Evolutionary conservation across 2,888 invertebrate genomes (phyloP), one percentile per base, ranked within the genome.

Genomic region (Drosophila antonietae): DNA sequence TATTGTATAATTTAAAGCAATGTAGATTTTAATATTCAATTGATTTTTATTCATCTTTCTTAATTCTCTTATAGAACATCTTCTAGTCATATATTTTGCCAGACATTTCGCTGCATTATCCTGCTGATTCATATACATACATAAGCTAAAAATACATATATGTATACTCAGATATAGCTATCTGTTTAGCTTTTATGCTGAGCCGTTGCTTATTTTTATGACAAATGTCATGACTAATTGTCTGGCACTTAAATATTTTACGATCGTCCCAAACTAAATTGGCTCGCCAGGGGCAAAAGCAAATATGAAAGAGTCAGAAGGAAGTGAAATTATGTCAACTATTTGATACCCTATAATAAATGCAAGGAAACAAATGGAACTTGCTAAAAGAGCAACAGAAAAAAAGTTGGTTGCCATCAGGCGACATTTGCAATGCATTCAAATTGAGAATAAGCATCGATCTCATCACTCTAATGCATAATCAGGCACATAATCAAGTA

Each of bases 221-320:
- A 75, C 72, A 82, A 87, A 73, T 82, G 71, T 73, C 73, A 78
- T 85, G 82, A 78, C 89, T 88, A 86, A 88, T 86, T 86, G 85
- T 80, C 73, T 53, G 80, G 74, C 88, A 84, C 80, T 80, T 75
- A 86, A 83, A 74, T 60, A 66, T 63, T 78, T 77, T 84, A 79
- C 55, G 77, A 69, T 73, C 68, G 44, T 56, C 62, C 46, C 69
- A 68, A 73, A 49, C 59, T 46, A 78, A 73, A 56, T 67, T 78
- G 68, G 73, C 43, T 37, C 63, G 35, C 58, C 59, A 63, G 60
- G 35, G 53, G 28, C 53, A 31, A 51, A 53, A 52, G 20, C 39
- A 23, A 64, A 56, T 63, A 59, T 56, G 62, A 55, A 47, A 58
- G 51, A 33, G 41, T 49, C 46, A 14, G 10, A 1, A n/a, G 14